These are phyloP conservation scores for Chaenocephalus aceratus DNA, from an alignment of 2,113 vertebrate genomes.

Conservation along the genomic window DNA sequence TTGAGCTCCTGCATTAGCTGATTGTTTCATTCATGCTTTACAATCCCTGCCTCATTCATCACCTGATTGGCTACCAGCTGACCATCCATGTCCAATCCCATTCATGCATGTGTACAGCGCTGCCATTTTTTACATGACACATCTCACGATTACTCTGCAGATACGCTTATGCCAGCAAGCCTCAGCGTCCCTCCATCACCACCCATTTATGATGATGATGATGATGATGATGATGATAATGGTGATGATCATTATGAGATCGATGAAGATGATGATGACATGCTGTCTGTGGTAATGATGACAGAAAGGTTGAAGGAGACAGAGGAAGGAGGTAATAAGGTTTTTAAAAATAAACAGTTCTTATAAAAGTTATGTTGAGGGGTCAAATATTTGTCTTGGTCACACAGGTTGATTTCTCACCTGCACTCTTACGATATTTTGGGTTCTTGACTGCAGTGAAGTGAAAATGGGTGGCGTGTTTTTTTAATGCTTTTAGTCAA, in stretches of 20 bases:
- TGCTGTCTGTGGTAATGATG: slow-evolving; percentile 38
- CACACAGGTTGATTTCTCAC: slow-evolving; percentile 20
- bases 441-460: slow-evolving; percentile 17
- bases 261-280: slow-evolving; percentile 38
- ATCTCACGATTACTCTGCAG: not conserved
- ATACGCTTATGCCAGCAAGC: not conserved
- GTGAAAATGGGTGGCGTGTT: slow-evolving; percentile 7
- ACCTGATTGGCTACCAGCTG: slow-evolving; percentile 7
- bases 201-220: slow-evolving; percentile 21
- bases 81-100: not conserved
- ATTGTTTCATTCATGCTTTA: slow-evolving; percentile 37
- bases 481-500: slow-evolving; percentile 16
- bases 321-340: slow-evolving; percentile 22
- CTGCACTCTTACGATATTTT: slow-evolving; percentile 28
- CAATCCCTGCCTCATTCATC: slow-evolving; percentile 15
- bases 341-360: slow-evolving; percentile 42
- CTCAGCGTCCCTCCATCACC: not conserved
- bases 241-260: slow-evolving; percentile 33
- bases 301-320: slow-evolving; percentile 2
- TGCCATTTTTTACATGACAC: slow-evolving; percentile 6
- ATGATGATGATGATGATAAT: slow-evolving; percentile 22
- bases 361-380: slow-evolving; percentile 36
- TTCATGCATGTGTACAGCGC: slow-evolving; percentile 3
- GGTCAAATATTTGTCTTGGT: slow-evolving; percentile 37
- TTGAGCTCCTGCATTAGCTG: slow-evolving; percentile 20